Evolutionary conservation across 2,888 invertebrate genomes (phyloP).

Genomic region (Margaritifera margaritifera): DNA sequence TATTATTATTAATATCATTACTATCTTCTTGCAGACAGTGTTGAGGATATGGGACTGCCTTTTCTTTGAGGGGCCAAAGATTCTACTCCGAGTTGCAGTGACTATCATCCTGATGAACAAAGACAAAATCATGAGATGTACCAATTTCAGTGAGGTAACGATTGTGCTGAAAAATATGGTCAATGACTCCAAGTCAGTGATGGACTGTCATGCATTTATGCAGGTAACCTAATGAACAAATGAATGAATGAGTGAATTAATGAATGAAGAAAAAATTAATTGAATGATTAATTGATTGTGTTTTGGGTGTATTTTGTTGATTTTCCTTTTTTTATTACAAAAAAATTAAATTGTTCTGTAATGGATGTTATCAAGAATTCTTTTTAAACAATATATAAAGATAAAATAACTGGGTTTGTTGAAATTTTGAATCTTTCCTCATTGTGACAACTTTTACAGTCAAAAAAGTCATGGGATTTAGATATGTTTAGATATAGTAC

Average conservation of each 20-base stretch:
- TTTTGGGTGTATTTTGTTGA: neutral
- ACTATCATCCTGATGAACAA: constrained; percentile 80
- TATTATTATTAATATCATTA: neutral
- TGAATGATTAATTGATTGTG: neutral
- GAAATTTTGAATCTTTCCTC: no score
- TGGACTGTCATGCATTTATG: constrained; percentile 92
- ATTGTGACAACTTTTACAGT: no score
- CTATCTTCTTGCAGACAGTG: constrained; percentile 80
- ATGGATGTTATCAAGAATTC: no score
- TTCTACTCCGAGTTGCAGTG: constrained; percentile 90
- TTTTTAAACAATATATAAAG: no score
- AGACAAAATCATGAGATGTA: constrained; percentile 80
- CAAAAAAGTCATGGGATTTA: no score
- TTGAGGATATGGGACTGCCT: constrained; percentile 96
- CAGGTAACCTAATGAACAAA: constrained; percentile 77
- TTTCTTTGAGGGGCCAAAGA: constrained; percentile 94
- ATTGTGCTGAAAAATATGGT: constrained; percentile 88
- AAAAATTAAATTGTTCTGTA: no score
- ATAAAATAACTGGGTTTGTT: no score
- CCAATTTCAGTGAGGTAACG: constrained; percentile 86
- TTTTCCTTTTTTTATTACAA: neutral
- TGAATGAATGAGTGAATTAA: neutral
- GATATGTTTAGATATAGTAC: no score
- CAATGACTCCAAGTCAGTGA: constrained; percentile 81
- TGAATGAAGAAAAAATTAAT: neutral